Percentiles rank a stretch among this genome's conserved stretches.
phyloP scores from a whole-genome alignment of 2,797 vertebrate genomes.

The Allochrocebus solatus region DNA sequence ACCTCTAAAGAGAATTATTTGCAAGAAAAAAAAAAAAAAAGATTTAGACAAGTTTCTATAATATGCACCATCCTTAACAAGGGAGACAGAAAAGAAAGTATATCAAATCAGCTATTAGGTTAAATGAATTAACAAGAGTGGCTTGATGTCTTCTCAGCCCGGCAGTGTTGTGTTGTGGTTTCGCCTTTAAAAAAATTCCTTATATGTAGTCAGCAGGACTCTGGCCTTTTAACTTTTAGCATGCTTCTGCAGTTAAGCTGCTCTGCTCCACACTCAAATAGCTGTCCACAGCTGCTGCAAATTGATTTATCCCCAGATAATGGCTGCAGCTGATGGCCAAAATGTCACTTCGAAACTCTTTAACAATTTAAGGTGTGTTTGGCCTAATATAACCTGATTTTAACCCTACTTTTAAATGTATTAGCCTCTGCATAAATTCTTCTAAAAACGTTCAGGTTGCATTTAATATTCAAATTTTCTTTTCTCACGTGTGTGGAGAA shows the following conservation, averaged over 20 bases:
- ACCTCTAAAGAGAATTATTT: conserved; percentile 73
- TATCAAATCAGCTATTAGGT: conserved; percentile 46
- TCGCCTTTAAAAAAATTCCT: conserved; percentile 22
- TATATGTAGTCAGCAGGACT: conserved; percentile 67
- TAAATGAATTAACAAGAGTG: conserved; percentile 44
- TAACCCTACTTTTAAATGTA: conserved; percentile 50
- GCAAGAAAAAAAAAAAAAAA: neutral
- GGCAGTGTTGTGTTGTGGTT: conserved; percentile 54
- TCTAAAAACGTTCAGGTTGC: conserved; percentile 35
- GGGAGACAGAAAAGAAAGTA: conserved; percentile 47
- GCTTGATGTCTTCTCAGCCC: neutral
- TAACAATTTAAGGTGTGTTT: conserved; percentile 70
- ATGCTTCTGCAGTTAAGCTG: conserved; percentile 55
- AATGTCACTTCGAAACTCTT: conserved; percentile 74
- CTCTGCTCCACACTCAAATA: conserved; percentile 64
- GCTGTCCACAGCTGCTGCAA: conserved; percentile 70
- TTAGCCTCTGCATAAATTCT: conserved; percentile 51
- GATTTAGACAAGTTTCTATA: conserved; percentile 53
- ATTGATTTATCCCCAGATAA: conserved; percentile 76
- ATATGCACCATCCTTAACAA: conserved; percentile 42
- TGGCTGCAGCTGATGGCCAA: conserved; percentile 68
- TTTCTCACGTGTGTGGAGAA: neutral
- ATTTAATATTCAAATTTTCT: conserved; percentile 46
- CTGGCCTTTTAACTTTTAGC: conserved; percentile 62
- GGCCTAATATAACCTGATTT: conserved; percentile 33